phyloP scores from a whole-genome alignment of 2,888 invertebrate species.

The Eupeodes latifasciatus region DNA sequence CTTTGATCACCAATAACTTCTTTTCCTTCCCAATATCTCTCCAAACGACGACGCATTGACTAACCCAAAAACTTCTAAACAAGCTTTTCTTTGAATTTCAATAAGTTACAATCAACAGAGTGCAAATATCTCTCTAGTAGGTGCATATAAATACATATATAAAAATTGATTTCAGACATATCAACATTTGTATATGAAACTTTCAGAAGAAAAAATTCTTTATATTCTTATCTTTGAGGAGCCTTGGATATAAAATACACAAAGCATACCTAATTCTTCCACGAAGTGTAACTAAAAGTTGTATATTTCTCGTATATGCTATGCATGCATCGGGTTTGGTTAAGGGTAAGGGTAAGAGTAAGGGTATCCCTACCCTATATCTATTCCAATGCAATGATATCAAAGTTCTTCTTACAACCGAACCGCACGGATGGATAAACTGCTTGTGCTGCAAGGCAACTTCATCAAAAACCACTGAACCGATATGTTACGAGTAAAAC shows the following conservation, averaged over 20 bases:
- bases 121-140: background rate
- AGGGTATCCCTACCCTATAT: background rate
- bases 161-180: background rate
- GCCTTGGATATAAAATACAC: background rate
- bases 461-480: slow-evolving; percentile 69
- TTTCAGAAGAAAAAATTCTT: background rate
- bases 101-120: background rate
- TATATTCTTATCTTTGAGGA: slow-evolving; percentile 24
- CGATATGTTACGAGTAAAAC: slow-evolving; percentile 49
- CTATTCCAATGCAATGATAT: slow-evolving; percentile 59
- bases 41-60: background rate
- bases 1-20: background rate
- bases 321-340: too few species aligned
- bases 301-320: slow-evolving; percentile 14
- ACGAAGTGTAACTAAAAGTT: slow-evolving; percentile 41
- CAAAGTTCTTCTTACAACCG: slow-evolving; percentile 51
- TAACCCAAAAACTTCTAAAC: background rate
- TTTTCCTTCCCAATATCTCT: background rate
- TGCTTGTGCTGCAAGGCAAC: slow-evolving; percentile 53
- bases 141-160: too few species aligned
- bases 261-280: background rate
- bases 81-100: background rate
- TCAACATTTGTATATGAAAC: background rate
- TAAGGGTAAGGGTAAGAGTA: too few species aligned
- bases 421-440: slow-evolving; percentile 26